Evolutionary conservation across 2,113 vertebrate species (phyloP), one percentile per base, ranked within the genome.

Genomic region (Prunella himalayana): DNA sequence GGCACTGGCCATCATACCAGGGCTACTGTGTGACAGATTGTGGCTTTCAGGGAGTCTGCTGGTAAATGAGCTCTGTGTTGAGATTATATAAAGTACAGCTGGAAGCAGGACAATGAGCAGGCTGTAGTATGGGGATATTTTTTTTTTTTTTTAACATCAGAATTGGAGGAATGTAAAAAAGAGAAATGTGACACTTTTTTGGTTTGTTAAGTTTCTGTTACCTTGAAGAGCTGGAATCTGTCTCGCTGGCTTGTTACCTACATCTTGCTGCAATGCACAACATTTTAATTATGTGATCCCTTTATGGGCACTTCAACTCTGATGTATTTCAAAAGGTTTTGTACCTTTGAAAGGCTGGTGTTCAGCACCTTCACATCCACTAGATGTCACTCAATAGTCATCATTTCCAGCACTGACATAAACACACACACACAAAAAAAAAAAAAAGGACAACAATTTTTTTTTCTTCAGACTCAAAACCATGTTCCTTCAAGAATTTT

Each of bases 311-410:
- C 7, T 59, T 5, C 33, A 35, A 21, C 2, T 24, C 8, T 33
- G 50, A 35, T 2, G 12, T 35, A 13, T 42, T 66, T 68, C 41
- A 23, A 12, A 81, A 63, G 18, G 5, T 7, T 12, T 12, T 56
- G 37, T 53, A 15, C 37, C 27, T 59, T 53, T 57, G 50, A 80
- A 49, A 39, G 33, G 75, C 35, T 72, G 51, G 1, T 41, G 77
- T 92, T 93, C 51, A 75, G 8, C 51, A 49, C 6, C 41, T 49
- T 7, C 63, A 37, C 10, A 45, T 76, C 98, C 97, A 97, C 97
- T 97, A 98, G 98, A 97, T 98, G 98, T 97, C 98, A 96, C 94
- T 95, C 82, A 89, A 77, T 27, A 96, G 88, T 95, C 88, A 95
- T 56, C 45, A 78, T 92, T 89, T 14, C 28, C 63, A 86, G 6